phyloP scores from a whole-genome alignment of 2,113 vertebrate genomes.

The Corydoras maculifer region DNA sequence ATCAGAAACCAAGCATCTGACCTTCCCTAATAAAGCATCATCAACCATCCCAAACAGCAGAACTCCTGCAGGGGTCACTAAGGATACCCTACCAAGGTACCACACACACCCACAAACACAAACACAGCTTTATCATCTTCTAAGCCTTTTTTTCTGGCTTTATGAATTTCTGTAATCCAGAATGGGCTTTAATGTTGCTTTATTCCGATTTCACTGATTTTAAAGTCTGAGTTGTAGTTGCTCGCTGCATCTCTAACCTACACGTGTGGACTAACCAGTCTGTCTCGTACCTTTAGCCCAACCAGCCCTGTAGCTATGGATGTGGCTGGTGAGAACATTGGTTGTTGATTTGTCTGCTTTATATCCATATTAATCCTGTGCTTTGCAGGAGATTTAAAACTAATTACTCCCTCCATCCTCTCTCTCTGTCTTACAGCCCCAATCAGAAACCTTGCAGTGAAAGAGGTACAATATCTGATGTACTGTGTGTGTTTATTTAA shows the following conservation, averaged over 20 bases:
- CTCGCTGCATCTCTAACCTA: neutral
- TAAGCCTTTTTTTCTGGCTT: too few species aligned
- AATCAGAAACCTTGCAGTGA: neutral
- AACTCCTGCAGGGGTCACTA: neutral
- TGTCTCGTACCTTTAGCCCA: neutral
- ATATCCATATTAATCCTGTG: neutral
- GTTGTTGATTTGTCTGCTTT: neutral
- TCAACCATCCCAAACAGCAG: neutral
- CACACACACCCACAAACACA: neutral
- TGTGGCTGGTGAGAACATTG: neutral
- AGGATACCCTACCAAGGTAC: neutral
- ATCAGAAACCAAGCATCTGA: neutral
- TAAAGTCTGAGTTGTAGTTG: neutral
- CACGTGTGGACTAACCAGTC: neutral
- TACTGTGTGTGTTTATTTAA: too few species aligned
- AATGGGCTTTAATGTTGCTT: neutral
- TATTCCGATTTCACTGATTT: neutral
- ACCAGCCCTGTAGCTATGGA: neutral
- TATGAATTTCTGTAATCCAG: too few species aligned
- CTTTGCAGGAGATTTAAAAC: neutral
- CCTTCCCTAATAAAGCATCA: neutral
- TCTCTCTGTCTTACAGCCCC: neutral
- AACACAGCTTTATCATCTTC: too few species aligned
- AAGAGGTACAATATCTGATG: slow-evolving; percentile 14
- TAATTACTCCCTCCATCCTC: neutral